phyloP scores from a whole-genome alignment of 2,888 invertebrate genomes.

The Argyresthia goedartella region DNA sequence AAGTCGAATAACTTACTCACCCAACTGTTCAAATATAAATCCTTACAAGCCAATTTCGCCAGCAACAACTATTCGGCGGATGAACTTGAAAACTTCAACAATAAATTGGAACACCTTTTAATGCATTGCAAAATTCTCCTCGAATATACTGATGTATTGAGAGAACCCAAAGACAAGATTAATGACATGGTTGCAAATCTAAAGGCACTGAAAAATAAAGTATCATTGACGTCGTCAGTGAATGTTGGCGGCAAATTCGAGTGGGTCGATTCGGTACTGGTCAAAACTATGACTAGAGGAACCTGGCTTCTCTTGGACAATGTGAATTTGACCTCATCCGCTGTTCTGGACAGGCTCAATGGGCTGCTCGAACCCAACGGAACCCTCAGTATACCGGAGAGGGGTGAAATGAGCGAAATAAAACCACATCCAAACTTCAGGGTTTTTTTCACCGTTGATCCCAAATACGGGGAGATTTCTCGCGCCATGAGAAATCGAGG shows the following conservation, averaged over 20 bases:
- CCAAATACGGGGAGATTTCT: conserved; percentile 95
- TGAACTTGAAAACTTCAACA: conserved; percentile 31
- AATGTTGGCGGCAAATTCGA: conserved; percentile 93
- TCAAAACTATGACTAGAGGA: conserved; percentile 86
- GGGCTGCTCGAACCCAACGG: conserved; percentile 95
- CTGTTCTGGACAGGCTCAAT: conserved; percentile 96
- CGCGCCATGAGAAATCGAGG: conserved; percentile 99
- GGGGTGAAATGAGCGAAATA: conserved; percentile 86
- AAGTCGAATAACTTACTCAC: conserved; percentile 34
- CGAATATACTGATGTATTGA: neutral
- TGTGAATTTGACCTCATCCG: conserved; percentile 95
- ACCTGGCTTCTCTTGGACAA: conserved; percentile 91
- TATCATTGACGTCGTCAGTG: conserved; percentile 70
- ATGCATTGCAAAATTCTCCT: conserved; percentile 26
- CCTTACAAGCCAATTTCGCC: conserved; percentile 20
- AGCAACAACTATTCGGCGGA: conserved; percentile 18
- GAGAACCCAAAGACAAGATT: conserved; percentile 17
- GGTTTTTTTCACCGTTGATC: conserved; percentile 95
- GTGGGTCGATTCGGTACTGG: conserved; percentile 91
- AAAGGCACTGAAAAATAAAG: conserved; percentile 41
- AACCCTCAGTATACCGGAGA: conserved; percentile 88
- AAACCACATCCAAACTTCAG: conserved; percentile 92
- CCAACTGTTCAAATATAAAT: conserved; percentile 37
- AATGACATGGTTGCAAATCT: conserved; percentile 36
- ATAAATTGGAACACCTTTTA: conserved; percentile 35